Base-by-base conservation (phyloP, 2,113 vertebrate species). In the Cichladusa arquata region DNA sequence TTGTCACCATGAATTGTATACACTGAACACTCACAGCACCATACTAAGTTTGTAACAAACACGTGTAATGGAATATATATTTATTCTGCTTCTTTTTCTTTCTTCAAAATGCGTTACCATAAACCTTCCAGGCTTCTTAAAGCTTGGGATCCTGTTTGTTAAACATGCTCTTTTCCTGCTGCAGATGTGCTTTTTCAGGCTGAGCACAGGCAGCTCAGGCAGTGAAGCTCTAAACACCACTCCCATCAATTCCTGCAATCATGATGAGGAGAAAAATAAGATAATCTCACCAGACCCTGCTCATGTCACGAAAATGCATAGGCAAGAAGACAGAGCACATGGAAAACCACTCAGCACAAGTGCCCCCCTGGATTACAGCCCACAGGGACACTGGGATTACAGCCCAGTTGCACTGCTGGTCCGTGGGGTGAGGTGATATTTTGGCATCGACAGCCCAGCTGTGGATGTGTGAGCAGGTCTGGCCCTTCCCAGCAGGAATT, bases 321-420 rank as follows among this genome's bases (percentile, higher is more conserved):
- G 29, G 33, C 40, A 70, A 69, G 61, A 70, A 81, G 42, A 60
- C 38, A 74, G 57, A 87, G 72, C 26, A 51, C 3, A 2, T 20
- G 53, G 73, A 40, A 91, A 89, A 94, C 29, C 44, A 47, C 20
- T 78, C 60, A n/a, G 61, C 65, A 74, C 44, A 58, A 64, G 61
- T 5, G 1, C 53, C 25, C 11, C 38, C 19, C 57, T 73, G 0
- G 2, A 2, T 54, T 34, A 72, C 0, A 0, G n/a, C 60, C 36
- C 47, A 19, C 44, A 38, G 66, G 34, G 53, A 51, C 12, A 36
- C 23, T 24, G 47, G 47, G 47, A 47, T 24, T 47, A 47, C 47
- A 48, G 47, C 47, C 12, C 6, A 29, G 31, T 13, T 31, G 61
- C 1, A 0, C 3, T 56, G 62, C 42, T 6, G 17, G 12, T 57